Evolutionary conservation across 30 jellyfish, hydroid and myxozoan species (phyloP).

Genomic region (Hydra vulgaris): DNA sequence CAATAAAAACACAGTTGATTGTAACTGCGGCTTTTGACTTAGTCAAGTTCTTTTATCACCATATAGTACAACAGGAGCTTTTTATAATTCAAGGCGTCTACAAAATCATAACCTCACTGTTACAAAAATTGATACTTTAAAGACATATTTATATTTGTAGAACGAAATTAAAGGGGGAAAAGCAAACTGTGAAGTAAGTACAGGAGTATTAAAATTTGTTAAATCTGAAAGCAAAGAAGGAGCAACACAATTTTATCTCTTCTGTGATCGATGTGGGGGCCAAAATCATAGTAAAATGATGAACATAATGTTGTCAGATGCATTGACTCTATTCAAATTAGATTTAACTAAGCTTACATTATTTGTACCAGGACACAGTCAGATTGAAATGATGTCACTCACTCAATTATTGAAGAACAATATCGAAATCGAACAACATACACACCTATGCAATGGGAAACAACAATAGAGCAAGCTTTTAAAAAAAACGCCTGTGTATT

Average conservation of each 20-base stretch:
- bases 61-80: not conserved
- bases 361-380: constrained; percentile 1
- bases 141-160: not conserved
- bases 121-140: not conserved
- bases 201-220: not conserved
- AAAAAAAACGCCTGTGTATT: constrained; percentile 7
- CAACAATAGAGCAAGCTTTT: constrained; percentile 10
- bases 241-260: not conserved
- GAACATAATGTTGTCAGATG: not conserved
- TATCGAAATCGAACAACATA: constrained; percentile 8
- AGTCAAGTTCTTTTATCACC: not conserved
- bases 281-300: not conserved
- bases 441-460: constrained; percentile 21
- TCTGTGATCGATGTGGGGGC: not conserved
- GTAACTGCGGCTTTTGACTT: constrained; percentile 10
- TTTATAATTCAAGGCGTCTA: not conserved
- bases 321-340: not conserved
- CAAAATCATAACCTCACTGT: constrained; percentile 4
- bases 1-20: not conserved
- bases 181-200: not conserved
- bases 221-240: constrained; percentile 1
- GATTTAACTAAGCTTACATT: not conserved
- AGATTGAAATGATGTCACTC: not conserved
- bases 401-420: not conserved
- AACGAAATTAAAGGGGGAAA: not conserved